Conservation (phyloP, 2,797 vertebrate genomes). For the Aythya fuligula region DNA sequence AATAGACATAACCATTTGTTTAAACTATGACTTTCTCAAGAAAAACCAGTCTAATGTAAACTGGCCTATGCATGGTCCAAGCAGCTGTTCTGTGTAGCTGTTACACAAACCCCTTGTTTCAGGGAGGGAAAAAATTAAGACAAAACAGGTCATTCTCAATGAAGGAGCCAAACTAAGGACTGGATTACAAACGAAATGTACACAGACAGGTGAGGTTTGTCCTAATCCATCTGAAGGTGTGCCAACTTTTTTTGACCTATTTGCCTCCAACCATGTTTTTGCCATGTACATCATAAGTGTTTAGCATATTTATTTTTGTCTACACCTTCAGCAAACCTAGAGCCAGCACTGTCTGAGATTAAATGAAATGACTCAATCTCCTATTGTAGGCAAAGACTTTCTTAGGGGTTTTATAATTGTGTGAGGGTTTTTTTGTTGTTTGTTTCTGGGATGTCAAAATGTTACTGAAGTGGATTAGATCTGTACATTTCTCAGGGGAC, state of each 20-base stretch:
- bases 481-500: neutral
- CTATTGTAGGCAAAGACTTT: neutral
- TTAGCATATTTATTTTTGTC: constrained; percentile 41
- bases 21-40: constrained; percentile 84
- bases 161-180: constrained; percentile 40
- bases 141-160: constrained; percentile 63
- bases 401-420: neutral
- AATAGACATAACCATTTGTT: constrained; percentile 86
- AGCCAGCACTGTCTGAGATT: neutral
- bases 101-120: constrained; percentile 46
- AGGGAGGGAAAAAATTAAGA: constrained; percentile 55
- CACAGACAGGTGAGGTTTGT: constrained; percentile 1
- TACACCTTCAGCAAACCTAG: constrained; percentile 7
- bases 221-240: neutral
- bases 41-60: constrained; percentile 83
- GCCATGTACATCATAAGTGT: neutral
- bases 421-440: too few species aligned
- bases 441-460: neutral
- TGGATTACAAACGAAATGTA: neutral
- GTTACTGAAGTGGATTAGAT: neutral
- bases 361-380: neutral
- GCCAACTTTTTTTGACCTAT: neutral
- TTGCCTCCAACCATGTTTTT: neutral
- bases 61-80: constrained; percentile 69
- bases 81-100: constrained; percentile 79